Evolutionary conservation across 1,140 invertebrate species (phyloP).

Genomic region (Linepithema humile): DNA sequence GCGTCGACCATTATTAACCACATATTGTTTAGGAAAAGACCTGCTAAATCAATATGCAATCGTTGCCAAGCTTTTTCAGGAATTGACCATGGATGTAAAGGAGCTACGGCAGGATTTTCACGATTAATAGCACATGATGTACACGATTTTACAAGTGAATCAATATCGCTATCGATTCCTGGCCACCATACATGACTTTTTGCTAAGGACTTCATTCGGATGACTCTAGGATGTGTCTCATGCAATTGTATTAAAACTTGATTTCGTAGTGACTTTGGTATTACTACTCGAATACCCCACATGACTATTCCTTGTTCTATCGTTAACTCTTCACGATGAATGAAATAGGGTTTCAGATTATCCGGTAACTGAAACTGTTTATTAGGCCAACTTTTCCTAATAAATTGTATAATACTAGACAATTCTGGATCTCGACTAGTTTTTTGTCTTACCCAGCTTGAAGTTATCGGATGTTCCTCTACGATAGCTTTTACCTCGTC

Average conservation of each 20-base stretch:
- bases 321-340: neutral
- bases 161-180: neutral
- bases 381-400: neutral
- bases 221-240: neutral
- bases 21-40: conserved; percentile 75
- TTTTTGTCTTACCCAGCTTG: neutral
- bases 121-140: neutral
- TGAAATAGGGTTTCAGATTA: neutral
- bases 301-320: neutral
- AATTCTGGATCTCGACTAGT: neutral
- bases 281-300: neutral
- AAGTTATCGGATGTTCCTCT: neutral
- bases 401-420: neutral
- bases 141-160: neutral
- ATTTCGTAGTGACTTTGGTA: neutral
- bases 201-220: conserved; percentile 7
- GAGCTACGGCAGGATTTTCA: neutral
- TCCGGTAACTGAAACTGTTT: neutral
- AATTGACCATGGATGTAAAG: conserved; percentile 56
- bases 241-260: neutral
- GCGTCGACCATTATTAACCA: conserved; percentile 83
- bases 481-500: neutral
- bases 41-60: conserved; percentile 83
- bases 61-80: conserved; percentile 78
- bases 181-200: conserved; percentile 6